These are phyloP conservation scores for Phytoseiulus persimilis DNA, from an alignment of 2,888 invertebrate genomes.

Conservation along the genomic window DNA sequence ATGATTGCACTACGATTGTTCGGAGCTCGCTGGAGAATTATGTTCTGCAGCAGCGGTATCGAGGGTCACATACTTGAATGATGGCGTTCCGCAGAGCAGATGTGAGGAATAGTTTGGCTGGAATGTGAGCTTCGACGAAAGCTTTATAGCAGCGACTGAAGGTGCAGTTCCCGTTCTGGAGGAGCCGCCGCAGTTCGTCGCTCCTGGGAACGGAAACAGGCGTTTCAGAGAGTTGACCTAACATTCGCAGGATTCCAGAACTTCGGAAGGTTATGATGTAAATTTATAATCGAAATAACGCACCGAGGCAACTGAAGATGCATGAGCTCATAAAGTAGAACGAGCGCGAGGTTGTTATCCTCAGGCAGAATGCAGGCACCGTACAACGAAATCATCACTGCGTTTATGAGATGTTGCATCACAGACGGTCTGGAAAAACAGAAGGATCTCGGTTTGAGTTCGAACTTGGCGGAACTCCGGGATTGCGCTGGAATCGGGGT, in stretches of 20 bases:
- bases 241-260: too few relatives aligned
- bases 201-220: slow-evolving; percentile 39
- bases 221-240: neutral
- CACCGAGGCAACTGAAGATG: slow-evolving; percentile 63
- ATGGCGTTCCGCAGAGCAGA: slow-evolving; percentile 84
- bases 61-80: slow-evolving; percentile 59
- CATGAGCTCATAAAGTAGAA: slow-evolving; percentile 61
- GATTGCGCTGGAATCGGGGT: neutral
- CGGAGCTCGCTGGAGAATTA: neutral
- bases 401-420: slow-evolving; percentile 55
- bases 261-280: too few relatives aligned
- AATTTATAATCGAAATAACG: too few relatives aligned
- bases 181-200: slow-evolving; percentile 56
- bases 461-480: neutral
- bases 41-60: too few relatives aligned
- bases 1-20: too few relatives aligned
- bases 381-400: slow-evolving; percentile 61
- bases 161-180: slow-evolving; percentile 75
- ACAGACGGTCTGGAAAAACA: slow-evolving; percentile 42
- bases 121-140: slow-evolving; percentile 77
- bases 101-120: slow-evolving; percentile 83
- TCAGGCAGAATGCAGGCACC: slow-evolving; percentile 66
- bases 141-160: slow-evolving; percentile 76
- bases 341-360: slow-evolving; percentile 62
- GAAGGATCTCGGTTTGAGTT: slow-evolving; percentile 41